Percentiles rank a stretch among this genome's conserved stretches.
These are phyloP conservation scores for Coryphaenoides rupestris DNA, from an alignment of 2,113 vertebrate genomes.

Conservation along the genomic window DNA sequence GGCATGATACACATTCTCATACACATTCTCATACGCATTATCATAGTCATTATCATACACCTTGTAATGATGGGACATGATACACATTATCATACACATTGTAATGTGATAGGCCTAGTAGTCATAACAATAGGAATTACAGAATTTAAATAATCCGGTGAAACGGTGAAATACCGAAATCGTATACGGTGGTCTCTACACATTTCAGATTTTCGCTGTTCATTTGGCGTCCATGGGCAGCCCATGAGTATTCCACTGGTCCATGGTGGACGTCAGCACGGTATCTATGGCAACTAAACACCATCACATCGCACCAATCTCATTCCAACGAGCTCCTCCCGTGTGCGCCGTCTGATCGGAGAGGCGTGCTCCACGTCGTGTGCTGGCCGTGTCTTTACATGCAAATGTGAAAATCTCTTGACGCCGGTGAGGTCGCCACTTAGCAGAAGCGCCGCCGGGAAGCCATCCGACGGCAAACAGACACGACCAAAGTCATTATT, in stretches of 20 bases:
- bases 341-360: conserved; percentile 28
- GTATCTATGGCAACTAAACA: conserved; percentile 55
- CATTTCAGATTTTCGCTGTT: no score
- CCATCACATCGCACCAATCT: conserved; percentile 21
- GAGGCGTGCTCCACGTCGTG: neutral
- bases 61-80: conserved; percentile 7
- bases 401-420: conserved; percentile 33
- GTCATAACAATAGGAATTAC: neutral
- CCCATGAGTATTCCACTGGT: conserved; percentile 36
- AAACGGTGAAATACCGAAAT: no score
- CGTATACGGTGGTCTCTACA: no score
- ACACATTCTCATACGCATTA: conserved; percentile 6
- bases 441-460: neutral
- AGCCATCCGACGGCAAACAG: conserved; percentile 13
- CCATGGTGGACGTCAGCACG: conserved; percentile 28
- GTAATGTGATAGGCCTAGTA: neutral
- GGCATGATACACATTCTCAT: conserved; percentile 26
- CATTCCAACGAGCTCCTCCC: conserved; percentile 19
- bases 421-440: neutral
- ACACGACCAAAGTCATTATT: conserved; percentile 10
- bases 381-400: neutral
- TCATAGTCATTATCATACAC: no score
- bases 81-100: conserved; percentile 25
- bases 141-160: neutral
- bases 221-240: no score